Evolutionary conservation across 2,113 vertebrate genomes (phyloP).

Genomic region (Thalassoma bifasciatum): DNA sequence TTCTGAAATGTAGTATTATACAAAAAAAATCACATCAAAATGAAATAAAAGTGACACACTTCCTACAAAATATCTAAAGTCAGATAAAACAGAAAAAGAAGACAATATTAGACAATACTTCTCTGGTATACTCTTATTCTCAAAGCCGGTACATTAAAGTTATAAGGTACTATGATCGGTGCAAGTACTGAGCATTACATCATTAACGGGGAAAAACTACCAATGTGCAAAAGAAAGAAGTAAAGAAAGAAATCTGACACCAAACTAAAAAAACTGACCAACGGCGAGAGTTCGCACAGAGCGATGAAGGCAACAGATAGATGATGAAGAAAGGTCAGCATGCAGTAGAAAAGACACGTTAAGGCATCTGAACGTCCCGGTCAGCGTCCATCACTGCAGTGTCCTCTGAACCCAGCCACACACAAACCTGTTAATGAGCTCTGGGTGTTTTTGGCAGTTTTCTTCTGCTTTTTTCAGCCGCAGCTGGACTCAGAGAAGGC

Average conservation of each 20-base stretch:
- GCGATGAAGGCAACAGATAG: conserved; percentile 38
- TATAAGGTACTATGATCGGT: conserved; percentile 19
- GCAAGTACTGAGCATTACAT: conserved; percentile 9
- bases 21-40: conserved; percentile 18
- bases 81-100: neutral
- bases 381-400: neutral
- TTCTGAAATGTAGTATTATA: conserved; percentile 15
- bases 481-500: neutral
- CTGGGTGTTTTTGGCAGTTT: conserved; percentile 58
- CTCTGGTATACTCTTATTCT: conserved; percentile 39
- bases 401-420: conserved; percentile 1
- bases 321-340: conserved; percentile 3
- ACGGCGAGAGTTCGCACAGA: conserved; percentile 3
- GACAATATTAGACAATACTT: conserved; percentile 45
- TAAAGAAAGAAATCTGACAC: neutral
- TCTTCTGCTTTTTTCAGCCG: neutral
- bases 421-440: conserved; percentile 35
- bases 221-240: conserved; percentile 22
- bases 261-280: neutral
- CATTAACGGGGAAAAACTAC: neutral
- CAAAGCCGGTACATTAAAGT: conserved; percentile 18
- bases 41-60: conserved; percentile 2
- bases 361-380: conserved; percentile 61
- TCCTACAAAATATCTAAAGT: conserved; percentile 14
- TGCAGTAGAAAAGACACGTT: conserved; percentile 33